Conservation (phyloP, 2,888 invertebrate species). For the Oxycera nigricornis region DNA sequence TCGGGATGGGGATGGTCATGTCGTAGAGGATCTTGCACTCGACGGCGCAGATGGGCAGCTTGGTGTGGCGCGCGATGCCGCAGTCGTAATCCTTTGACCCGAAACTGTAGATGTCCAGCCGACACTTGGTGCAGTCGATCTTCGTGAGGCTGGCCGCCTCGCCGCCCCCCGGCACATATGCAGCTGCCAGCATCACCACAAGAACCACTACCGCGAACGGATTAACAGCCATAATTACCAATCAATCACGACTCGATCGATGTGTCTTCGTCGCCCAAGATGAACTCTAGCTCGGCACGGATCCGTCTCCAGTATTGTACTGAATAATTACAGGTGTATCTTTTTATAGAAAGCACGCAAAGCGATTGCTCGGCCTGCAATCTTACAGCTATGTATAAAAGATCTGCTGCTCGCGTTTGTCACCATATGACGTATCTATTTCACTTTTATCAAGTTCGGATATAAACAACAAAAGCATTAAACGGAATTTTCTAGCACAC, state of each 20-base stretch:
- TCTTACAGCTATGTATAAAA: slow-evolving; percentile 35
- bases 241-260: not conserved
- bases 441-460: slow-evolving; percentile 37
- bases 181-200: not conserved
- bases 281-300: slow-evolving; percentile 15
- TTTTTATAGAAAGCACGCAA: slow-evolving; percentile 37
- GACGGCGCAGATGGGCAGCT: slow-evolving; percentile 20
- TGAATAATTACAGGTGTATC: slow-evolving; percentile 38
- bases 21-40: slow-evolving; percentile 20
- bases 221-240: slow-evolving; percentile 14
- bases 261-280: not conserved
- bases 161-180: not conserved
- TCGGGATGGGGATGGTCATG: slow-evolving; percentile 32
- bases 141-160: slow-evolving; percentile 1
- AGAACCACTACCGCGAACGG: slow-evolving; percentile 16
- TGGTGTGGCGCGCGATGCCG: slow-evolving; percentile 28
- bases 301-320: slow-evolving; percentile 30
- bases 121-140: slow-evolving; percentile 31
- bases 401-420: slow-evolving; percentile 34
- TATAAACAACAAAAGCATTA: slow-evolving; percentile 36
- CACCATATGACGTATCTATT: slow-evolving; percentile 37
- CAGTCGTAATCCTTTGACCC: slow-evolving; percentile 35
- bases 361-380: slow-evolving; percentile 23
- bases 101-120: slow-evolving; percentile 26
- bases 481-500: slow-evolving; percentile 35